Evolutionary conservation across 2,888 invertebrate species (phyloP).

Genomic region (Diaprepes abbreviatus): DNA sequence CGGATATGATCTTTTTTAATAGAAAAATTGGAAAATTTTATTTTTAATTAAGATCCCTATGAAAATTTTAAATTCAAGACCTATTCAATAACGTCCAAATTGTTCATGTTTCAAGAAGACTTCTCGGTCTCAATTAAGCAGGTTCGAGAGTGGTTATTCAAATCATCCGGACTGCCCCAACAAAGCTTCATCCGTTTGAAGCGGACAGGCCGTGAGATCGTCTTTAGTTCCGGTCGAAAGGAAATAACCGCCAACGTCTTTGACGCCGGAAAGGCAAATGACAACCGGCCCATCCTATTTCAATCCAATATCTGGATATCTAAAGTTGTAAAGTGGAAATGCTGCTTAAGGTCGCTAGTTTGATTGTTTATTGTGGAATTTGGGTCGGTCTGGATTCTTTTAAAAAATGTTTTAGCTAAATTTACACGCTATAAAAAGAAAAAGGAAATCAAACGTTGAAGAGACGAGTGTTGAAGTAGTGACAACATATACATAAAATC

Average conservation of each 20-base stretch:
- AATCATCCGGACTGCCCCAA: conserved; percentile 48
- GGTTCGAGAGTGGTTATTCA: conserved; percentile 48
- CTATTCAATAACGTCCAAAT: conserved; percentile 42
- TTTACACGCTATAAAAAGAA: too few relatives aligned
- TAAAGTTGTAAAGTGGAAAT: conserved; percentile 34
- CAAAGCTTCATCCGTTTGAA: conserved; percentile 39
- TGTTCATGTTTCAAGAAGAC: conserved; percentile 32
- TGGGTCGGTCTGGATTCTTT: conserved; percentile 1
- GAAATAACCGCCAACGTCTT: conserved; percentile 50
- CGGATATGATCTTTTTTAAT: too few relatives aligned
- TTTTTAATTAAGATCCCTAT: background rate
- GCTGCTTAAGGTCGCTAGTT: conserved; percentile 22
- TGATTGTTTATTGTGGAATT: conserved; percentile 29
- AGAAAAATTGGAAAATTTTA: too few relatives aligned
- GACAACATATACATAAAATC: too few relatives aligned
- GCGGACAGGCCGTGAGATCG: conserved; percentile 46
- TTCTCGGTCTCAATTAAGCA: conserved; percentile 48
- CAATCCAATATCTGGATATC: conserved; percentile 48
- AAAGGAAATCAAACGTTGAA: too few relatives aligned
- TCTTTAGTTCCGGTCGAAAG: conserved; percentile 50
- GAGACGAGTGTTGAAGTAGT: too few relatives aligned
- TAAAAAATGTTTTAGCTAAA: background rate
- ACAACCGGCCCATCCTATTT: conserved; percentile 47
- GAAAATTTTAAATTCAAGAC: conserved; percentile 32
- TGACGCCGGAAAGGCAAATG: conserved; percentile 50